These are phyloP conservation scores for Saxicola maurus DNA, from an alignment of 2,797 vertebrate genomes.

Conservation along the genomic window DNA sequence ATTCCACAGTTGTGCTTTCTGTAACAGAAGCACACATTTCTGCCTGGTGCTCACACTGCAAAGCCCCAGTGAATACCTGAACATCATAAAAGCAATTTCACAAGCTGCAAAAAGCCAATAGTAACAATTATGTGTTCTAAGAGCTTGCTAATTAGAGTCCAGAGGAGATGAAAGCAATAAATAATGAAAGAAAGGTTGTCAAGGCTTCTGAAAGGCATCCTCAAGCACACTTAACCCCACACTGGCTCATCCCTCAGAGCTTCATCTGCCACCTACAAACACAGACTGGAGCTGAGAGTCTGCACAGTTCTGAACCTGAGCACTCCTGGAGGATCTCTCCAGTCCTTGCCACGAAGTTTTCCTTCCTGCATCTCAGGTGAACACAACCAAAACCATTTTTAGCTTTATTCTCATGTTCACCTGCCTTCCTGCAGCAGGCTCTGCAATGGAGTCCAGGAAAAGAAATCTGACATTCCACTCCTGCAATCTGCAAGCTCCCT, in stretches of 20 bases:
- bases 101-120: conserved; percentile 18
- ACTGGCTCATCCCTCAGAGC: background rate
- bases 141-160: conserved; percentile 19
- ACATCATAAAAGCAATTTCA: background rate
- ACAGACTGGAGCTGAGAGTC: background rate
- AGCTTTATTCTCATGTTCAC: accelerated
- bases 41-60: background rate
- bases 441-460: background rate
- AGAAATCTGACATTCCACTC: background rate
- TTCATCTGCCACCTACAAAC: background rate
- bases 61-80: background rate
- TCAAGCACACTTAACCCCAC: background rate
- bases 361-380: background rate
- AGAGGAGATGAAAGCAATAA: conserved; percentile 30
- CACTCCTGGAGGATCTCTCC: background rate
- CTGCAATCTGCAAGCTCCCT: background rate
- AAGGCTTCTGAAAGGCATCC: background rate
- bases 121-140: background rate
- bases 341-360: background rate
- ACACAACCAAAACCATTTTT: background rate
- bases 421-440: background rate
- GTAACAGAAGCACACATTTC: background rate
- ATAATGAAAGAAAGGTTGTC: background rate
- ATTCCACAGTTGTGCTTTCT: background rate
- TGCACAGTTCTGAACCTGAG: background rate